Evolutionary conservation across 2,797 vertebrate genomes (phyloP), one percentile per base, ranked within the genome.

Genomic region (Numenius phaeopus): DNA sequence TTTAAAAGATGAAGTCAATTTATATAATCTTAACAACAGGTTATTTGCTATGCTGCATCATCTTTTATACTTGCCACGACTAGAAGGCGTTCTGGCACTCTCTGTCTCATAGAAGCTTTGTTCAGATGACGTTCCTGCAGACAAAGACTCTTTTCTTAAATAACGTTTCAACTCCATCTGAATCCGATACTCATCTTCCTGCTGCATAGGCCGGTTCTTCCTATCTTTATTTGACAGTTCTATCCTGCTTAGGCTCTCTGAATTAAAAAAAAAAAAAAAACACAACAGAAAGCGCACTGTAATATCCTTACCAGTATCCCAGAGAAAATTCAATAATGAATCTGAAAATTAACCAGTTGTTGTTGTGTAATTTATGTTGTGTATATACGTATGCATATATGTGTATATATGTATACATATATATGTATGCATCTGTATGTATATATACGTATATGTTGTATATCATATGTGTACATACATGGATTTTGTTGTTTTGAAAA

Each of bases 151-250:
- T 96, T 99, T 99, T 97, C 99, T 99, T 86, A 99, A 98, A 94
- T 99, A 99, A 58, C 99, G 99, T 95, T 99, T 99, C 89, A 99
- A 97, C 95, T 99, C 99, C 99, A 99, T 99, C 83, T 99, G 99
- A 92, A 99, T 99, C 26, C 99, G 99, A 96, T 99, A 99, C 91
- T 99, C 99, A n/a, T 99, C 99, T 91, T 99, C 99, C 96, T 99
- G 99, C 46, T 99, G 99, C 98, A 99, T 99, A 14, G 99, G 99
- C 13, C 99, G 98, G 97, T 98, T 99, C 97, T 99, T 99, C 96
- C 99, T 98, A 59, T 99, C 99, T 97, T 99, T 99, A 71, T 91
- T 98, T 70, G 97, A 97, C 89, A 98, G 96, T 26, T 98, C 98
- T 69, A 98, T 97, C 98, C 99, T 99, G 94, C 99, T 99, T 70